These are phyloP conservation scores for Trachelus iudaicus DNA, from an alignment of 2,888 invertebrate species.

Conservation along the genomic window DNA sequence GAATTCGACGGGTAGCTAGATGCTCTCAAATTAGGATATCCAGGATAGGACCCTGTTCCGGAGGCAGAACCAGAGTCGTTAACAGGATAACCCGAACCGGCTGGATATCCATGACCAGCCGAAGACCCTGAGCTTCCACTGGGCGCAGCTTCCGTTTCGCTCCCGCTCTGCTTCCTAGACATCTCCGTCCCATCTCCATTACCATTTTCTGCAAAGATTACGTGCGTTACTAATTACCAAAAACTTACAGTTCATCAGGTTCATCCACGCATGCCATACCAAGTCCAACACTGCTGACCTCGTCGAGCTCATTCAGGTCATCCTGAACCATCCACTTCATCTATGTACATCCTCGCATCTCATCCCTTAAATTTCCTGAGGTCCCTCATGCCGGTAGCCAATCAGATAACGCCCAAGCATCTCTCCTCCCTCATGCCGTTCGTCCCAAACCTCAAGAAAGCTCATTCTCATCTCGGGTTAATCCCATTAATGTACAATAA, in stretches of 20 bases:
- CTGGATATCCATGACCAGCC: not conserved
- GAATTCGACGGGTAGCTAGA: constrained; percentile 15
- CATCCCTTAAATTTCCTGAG: not conserved
- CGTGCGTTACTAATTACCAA: constrained; percentile 27
- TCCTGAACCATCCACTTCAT: not conserved
- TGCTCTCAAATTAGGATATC: not conserved
- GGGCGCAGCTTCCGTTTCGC: constrained; percentile 12
- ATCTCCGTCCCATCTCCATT: constrained; percentile 39
- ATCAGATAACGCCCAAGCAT: not conserved
- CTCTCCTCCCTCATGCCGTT: not conserved
- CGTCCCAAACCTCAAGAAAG: not conserved
- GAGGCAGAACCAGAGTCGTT: constrained; percentile 19
- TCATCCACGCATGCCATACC: constrained; percentile 30
- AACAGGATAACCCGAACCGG: constrained; percentile 21
- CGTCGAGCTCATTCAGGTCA: not conserved
- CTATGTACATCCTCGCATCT: not conserved
- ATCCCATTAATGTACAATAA: not conserved
- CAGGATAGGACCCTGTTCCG: constrained; percentile 8
- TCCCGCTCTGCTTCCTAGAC: constrained; percentile 37
- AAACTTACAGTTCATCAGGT: not conserved
- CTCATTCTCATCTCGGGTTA: not conserved
- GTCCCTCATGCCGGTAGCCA: not conserved
- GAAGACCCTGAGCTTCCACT: constrained; percentile 12
- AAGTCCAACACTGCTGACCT: constrained; percentile 26
- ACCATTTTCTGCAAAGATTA: constrained; percentile 58